These are phyloP conservation scores for Perca schrenkii DNA, from an alignment of 2,113 vertebrate genomes.

Conservation along the genomic window DNA sequence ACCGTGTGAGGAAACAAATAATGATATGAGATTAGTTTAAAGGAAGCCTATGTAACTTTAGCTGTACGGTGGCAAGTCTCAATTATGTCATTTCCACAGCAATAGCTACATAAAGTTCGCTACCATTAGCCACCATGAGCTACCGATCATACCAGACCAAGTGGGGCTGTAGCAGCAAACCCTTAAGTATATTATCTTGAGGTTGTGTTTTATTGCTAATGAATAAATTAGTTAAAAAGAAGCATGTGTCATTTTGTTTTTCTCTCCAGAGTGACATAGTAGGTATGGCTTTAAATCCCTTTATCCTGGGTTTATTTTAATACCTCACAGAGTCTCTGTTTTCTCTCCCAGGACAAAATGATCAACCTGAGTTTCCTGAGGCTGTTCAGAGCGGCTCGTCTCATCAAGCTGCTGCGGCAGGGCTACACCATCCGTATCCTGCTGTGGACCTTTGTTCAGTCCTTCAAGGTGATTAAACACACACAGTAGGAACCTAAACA, in stretches of 20 bases:
- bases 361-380: slow-evolving; percentile 98
- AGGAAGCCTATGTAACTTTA: not conserved
- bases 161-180: not conserved
- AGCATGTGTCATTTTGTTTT: not conserved
- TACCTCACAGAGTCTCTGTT: not conserved
- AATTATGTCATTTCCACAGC: not conserved
- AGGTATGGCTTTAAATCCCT: not conserved
- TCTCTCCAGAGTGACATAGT: not conserved
- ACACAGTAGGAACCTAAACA: not conserved
- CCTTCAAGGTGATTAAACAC: slow-evolving; percentile 91
- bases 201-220: not conserved
- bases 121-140: not conserved
- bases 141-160: not conserved
- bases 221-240: not conserved
- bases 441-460: slow-evolving; percentile 99
- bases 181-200: not conserved
- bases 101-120: not conserved
- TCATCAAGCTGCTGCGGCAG: slow-evolving; percentile 97
- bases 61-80: not conserved
- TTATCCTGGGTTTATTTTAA: not conserved
- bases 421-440: slow-evolving; percentile 99
- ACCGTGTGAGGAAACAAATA: too few species aligned
- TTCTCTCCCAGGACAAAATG: slow-evolving; percentile 90
- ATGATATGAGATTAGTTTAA: not conserved
- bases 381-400: slow-evolving; percentile 94